phyloP scores from a whole-genome alignment of 2,113 vertebrate species.

The Myrmophylax atrothorax region DNA sequence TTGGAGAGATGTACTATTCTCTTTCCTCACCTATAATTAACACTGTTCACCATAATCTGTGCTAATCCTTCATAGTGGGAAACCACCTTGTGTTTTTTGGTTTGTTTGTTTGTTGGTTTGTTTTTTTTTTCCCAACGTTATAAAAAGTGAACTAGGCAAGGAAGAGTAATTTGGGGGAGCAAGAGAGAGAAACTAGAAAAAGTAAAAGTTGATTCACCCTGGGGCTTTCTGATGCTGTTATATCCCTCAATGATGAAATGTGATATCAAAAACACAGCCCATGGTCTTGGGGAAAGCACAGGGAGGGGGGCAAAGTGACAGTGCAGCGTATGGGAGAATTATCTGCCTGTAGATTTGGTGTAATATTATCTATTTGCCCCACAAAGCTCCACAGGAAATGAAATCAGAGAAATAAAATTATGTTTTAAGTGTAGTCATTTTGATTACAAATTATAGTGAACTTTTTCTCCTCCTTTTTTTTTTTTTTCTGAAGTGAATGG shows the following conservation, averaged over 20 bases:
- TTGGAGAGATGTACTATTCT: conserved; percentile 72
- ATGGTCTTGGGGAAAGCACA: not conserved
- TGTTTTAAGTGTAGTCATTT: conserved; percentile 66
- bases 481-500: conserved; percentile 57
- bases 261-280: not conserved
- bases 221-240: not conserved
- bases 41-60: conserved; percentile 80
- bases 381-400: conserved; percentile 54
- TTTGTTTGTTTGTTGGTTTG: not conserved
- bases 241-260: not conserved
- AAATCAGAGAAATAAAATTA: conserved; percentile 62
- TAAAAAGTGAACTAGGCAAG: conserved; percentile 60
- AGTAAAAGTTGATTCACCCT: not conserved
- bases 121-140: not conserved
- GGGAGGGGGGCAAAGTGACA: not conserved
- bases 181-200: not conserved
- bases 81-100: conserved; percentile 39
- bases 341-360: not conserved
- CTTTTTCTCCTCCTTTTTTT: conserved; percentile 14
- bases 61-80: conserved; percentile 79
- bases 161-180: not conserved
- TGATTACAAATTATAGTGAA: conserved; percentile 63
- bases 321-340: not conserved
- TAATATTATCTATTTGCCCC: conserved; percentile 45
- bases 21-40: conserved; percentile 80